Evolutionary conservation across 1,140 invertebrate species (phyloP).

Genomic region (Platorchestia sp.): DNA sequence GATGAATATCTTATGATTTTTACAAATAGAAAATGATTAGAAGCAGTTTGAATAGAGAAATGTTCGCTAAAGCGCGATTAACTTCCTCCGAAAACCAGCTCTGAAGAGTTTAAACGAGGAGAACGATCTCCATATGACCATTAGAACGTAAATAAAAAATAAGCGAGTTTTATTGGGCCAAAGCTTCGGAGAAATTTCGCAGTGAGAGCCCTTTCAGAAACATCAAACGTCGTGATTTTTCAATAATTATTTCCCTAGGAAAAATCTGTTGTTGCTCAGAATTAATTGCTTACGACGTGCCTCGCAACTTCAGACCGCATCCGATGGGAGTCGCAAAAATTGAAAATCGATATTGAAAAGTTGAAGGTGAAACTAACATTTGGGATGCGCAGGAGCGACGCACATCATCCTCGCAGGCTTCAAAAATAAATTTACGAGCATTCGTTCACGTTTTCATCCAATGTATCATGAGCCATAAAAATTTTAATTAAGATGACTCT

Average conservation of each 20-base stretch:
- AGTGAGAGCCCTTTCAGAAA: not conserved
- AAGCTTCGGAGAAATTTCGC: not conserved
- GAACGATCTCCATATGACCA: too few relatives aligned
- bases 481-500: not conserved
- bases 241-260: not conserved
- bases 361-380: not conserved
- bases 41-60: not conserved
- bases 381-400: not conserved
- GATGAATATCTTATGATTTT: too few relatives aligned
- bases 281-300: not conserved
- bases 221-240: not conserved
- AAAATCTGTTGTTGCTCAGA: not conserved
- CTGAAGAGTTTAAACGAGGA: not conserved
- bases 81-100: not conserved
- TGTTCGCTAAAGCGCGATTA: not conserved
- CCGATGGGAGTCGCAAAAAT: not conserved
- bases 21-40: too few relatives aligned
- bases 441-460: not conserved
- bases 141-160: not conserved
- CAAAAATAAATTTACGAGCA: not conserved
- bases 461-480: not conserved
- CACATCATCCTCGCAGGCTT: not conserved
- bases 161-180: not conserved
- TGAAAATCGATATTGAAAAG: not conserved
- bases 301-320: not conserved